Base-by-base conservation (phyloP, 1,140 invertebrate genomes). In the Linepithema humile region DNA sequence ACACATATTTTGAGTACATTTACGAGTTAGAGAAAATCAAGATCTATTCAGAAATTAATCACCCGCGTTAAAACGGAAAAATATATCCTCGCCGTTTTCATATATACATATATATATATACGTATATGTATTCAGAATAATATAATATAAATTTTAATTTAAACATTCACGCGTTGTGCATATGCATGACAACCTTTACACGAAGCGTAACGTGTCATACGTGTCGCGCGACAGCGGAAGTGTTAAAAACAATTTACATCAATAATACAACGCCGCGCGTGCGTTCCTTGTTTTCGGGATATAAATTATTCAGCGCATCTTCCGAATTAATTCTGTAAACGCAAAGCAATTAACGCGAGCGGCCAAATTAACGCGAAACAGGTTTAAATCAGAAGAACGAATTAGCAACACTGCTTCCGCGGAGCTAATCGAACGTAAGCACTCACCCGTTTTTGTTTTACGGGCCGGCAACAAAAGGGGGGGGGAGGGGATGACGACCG, bases 361-460 rank as follows among this genome's bases (percentile, higher is more conserved):
- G 23, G 29, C 2, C 12, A 43, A n/a, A 55, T 50, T 77, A 65
- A 35, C 17, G 53, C 35, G 53, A 17, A 43, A 29, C 17, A 59
- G 23, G 0, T 40, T 55, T 29, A 80, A 69, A 80, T 70, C 35
- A 10, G 60, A 7, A 1, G 0, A 20, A 10, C 55, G 55, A 75
- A 20, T 60, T 4, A 12, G 23, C 20, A 29, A 4, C 29, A 15
- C 32, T 15, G 50, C n/a, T 73, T 38, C 29, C 38, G 35, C 15
- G 5, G 20, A 29, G n/a, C 48, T 55, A 69, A 80, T 80, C 75
- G 64, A 80, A 69, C 64, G n/a, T 70, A 43, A 80, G 20, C 35
- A 69, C 62, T 80, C 57, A 43, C 12, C 23, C 32, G 45, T 23
- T 53, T 67, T 78, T 40, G 75, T 80, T 80, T 80, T 43, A 70